phyloP scores from a whole-genome alignment of 1,140 invertebrate species.

The Rhopalosiphum maidis region DNA sequence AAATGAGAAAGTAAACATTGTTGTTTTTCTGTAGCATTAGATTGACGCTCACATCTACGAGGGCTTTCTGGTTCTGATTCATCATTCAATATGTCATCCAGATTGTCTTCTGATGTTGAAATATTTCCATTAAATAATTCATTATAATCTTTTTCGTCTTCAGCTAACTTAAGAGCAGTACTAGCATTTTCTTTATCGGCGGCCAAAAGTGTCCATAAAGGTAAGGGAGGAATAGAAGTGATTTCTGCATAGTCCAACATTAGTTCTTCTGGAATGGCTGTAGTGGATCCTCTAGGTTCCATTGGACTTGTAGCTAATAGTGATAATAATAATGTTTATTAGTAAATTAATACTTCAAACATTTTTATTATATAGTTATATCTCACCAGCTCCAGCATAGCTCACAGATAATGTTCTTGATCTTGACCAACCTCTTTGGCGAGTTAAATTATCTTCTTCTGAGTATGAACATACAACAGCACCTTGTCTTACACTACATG shows the following conservation, averaged over 20 bases:
- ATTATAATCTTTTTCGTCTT: conserved; percentile 75
- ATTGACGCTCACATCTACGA: conserved; percentile 69
- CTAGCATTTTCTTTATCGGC: conserved; percentile 80
- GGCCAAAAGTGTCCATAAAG: conserved; percentile 92
- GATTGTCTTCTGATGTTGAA: conserved; percentile 74
- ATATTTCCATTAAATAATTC: conserved; percentile 83
- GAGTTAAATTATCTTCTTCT: conserved; percentile 71
- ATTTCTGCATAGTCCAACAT: conserved; percentile 95
- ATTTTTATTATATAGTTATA: neutral
- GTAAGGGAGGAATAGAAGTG: conserved; percentile 93
- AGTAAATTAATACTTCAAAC: neutral
- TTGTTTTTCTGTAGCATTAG: conserved; percentile 74
- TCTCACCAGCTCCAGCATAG: conserved; percentile 68
- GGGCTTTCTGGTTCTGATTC: conserved; percentile 68
- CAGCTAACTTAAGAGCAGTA: conserved; percentile 58
- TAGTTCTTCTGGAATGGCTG: conserved; percentile 80
- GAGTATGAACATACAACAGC: conserved; percentile 64
- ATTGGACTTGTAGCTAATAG: conserved; percentile 63
- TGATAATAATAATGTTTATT: conserved; percentile 25
- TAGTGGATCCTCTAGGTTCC: conserved; percentile 65
- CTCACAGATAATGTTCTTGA: conserved; percentile 88
- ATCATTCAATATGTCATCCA: conserved; percentile 80
- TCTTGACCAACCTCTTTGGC: conserved; percentile 79
- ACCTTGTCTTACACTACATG: conserved; percentile 66
- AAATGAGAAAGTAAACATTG: conserved; percentile 75